Evolutionary conservation across 2,888 invertebrate species (phyloP), one percentile per base, ranked within the genome.

Genomic region (Morpho deidamia): DNA sequence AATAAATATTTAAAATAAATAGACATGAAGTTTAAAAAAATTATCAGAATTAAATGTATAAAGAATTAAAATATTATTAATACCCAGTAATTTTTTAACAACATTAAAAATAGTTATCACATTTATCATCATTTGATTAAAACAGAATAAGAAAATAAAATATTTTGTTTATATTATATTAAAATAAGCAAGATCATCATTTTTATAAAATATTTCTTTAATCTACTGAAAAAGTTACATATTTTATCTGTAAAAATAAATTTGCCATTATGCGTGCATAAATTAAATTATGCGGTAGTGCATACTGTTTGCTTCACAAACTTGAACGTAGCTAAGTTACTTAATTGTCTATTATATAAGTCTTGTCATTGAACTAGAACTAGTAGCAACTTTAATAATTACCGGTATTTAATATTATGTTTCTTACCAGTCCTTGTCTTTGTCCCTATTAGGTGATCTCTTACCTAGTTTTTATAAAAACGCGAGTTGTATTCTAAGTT

Each of bases 351-450:
- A 49, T 42, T 14, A 41, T 23, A 35, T 49, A 42, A 49, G 49
- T 14, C 34, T 49, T 49, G 49, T 42, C 42, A 35, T 35, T 41
- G 48, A 49, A 49, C 42, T 14, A 42, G 35, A 49, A 49, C 42
- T 14, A 42, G 35, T 35, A 35, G 14, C 41, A 34, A 35, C 41
- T 48, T 49, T 49, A 42, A 42, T 49, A 42, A 42, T 41, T 42
- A 42, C 49, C 42, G 40, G 40, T 34, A 48, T 48, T 41, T 41
- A 7, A 40, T 12, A 8, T 10, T 7, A 35, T 23, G 23, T 39
- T 48, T 48, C 47, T 41, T 49, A 41, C 35, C 35, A 14, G 49
- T 49, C 35, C 42, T 41, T 49, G 35, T 42, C 12, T 49, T 49
- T 41, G 41, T 40, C 14, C 41, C 32, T 11, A 14, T 41, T 34